These are phyloP conservation scores for Adrianichthys oophorus DNA, from an alignment of 2,797 vertebrate species.

Conservation along the genomic window DNA sequence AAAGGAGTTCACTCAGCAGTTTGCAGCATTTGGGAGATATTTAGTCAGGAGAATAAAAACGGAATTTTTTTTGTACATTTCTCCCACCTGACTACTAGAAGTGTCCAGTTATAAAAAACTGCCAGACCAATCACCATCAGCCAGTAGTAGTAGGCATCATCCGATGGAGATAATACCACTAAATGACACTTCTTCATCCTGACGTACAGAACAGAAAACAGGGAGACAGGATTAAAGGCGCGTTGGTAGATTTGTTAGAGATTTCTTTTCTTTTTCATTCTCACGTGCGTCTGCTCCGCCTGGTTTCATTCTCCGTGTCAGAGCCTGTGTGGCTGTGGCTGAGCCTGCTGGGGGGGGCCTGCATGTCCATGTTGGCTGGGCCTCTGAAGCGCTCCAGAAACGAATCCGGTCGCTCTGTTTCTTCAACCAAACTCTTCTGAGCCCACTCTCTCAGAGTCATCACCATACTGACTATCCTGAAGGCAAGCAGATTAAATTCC, in stretches of 20 bases:
- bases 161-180: slow-evolving; percentile 86
- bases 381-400: slow-evolving; percentile 92
- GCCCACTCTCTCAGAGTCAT: slow-evolving; percentile 89
- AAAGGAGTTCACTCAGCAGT: too few relatives aligned
- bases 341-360: slow-evolving; percentile 65
- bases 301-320: slow-evolving; percentile 40
- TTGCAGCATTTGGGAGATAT: too few relatives aligned
- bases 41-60: too few relatives aligned
- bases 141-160: slow-evolving; percentile 89
- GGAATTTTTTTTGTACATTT: background rate
- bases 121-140: slow-evolving; percentile 85
- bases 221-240: too few relatives aligned
- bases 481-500: background rate
- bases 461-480: slow-evolving; percentile 85
- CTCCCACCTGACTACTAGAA: slow-evolving; percentile 87
- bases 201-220: background rate
- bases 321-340: slow-evolving; percentile 66
- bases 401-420: slow-evolving; percentile 86
- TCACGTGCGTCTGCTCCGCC: slow-evolving; percentile 68
- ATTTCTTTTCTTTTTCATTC: background rate
- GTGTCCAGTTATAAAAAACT: slow-evolving; percentile 92
- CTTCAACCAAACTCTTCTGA: slow-evolving; percentile 83
- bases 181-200: slow-evolving; percentile 79
- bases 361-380: slow-evolving; percentile 74
- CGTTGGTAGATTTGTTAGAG: too few relatives aligned